Percentiles rank a stretch among this genome's conserved stretches.
These are phyloP conservation scores for Hirtodrosophila alboralis DNA, from an alignment of 2,888 invertebrate genomes.

Conservation along the genomic window DNA sequence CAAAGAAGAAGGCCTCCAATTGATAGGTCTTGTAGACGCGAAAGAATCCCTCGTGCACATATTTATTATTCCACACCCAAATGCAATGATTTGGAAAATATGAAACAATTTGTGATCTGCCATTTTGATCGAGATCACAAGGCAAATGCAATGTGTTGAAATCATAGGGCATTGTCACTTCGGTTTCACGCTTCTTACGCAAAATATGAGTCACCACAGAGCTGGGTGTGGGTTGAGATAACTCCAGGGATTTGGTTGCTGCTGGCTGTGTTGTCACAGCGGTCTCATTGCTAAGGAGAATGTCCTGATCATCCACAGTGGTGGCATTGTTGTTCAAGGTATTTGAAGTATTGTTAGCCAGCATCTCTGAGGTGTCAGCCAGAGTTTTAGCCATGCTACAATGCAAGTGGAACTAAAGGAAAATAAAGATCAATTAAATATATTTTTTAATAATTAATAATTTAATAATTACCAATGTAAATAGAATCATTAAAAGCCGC, in stretches of 20 bases:
- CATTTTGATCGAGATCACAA: slow-evolving; percentile 42
- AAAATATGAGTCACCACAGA: slow-evolving; percentile 15
- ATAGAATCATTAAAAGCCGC: not conserved
- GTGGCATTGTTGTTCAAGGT: not conserved
- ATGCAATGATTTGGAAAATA: slow-evolving; percentile 42
- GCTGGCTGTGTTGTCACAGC: not conserved
- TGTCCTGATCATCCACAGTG: not conserved
- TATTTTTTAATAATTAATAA: not conserved
- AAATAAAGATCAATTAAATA: not conserved
- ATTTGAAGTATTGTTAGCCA: no score
- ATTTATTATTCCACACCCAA: slow-evolving; percentile 38
- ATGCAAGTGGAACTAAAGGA: slow-evolving; percentile 7
- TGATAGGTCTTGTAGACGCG: slow-evolving; percentile 48
- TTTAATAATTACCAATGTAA: slow-evolving; percentile 22
- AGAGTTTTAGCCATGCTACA: slow-evolving; percentile 5
- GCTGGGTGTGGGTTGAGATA: not conserved
- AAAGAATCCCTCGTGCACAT: slow-evolving; percentile 21
- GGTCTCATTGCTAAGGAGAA: not conserved
- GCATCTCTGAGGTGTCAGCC: not conserved
- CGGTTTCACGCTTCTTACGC: slow-evolving; percentile 27
- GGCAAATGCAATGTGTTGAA: slow-evolving; percentile 35
- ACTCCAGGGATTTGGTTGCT: slow-evolving; percentile 3
- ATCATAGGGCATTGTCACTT: slow-evolving; percentile 31
- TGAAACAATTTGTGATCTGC: not conserved
- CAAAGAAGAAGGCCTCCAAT: slow-evolving; percentile 55